Base-by-base conservation (phyloP, 2,113 vertebrate species). In the Phoxinus phoxinus region DNA sequence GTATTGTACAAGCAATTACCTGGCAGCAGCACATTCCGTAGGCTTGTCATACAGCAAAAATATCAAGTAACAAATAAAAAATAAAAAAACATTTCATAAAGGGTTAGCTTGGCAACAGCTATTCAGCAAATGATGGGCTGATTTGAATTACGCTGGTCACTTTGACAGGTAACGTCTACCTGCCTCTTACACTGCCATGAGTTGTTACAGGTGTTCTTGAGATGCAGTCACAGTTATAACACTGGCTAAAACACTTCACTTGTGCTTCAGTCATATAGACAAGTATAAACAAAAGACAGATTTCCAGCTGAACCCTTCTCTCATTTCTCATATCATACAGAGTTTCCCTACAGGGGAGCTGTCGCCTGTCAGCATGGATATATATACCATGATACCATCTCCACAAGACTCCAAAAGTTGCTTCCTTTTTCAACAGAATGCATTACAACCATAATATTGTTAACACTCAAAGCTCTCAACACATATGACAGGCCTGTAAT, bases 1-100 rank as follows among this genome's bases (percentile, higher is more conserved):
- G 78, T 48, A 63, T 48, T 65, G 48, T 19, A 65, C 59, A 65
- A 65, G 25, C 41, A 51, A 69, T 46, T 82, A 82, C 61, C 61
- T 67, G 44, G 27, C 58, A 44, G 35, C 2, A 80, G 44, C 23
- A 30, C 37, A 69, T 63, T 46, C 17, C 4, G 78, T n/a, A 46
- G 37, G 78, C 59, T 82, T 51, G 61, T 80, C 41, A 46, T 82
- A 51, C 63, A 35, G 46, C 35, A 82, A 23, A 67, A 69, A 82
- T 51, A 69, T 82, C 80, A 69, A 65, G 80, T 21, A 65, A 7
- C 44, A 32, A 3, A 21, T 63, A 81, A 81, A 82, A 63, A 82
- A 65, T 48, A 13, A 81, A 69, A 69, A 82, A 46, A 69, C 44
- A 80, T 9, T 79, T n/a, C 56, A 44, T 44, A 27, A 41, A 80